A percentile compares a stretch with the other conserved stretches of the same genome.
Conservation (phyloP, 2,113 vertebrate genomes). For the Oncorhynchus gorbuscha region DNA sequence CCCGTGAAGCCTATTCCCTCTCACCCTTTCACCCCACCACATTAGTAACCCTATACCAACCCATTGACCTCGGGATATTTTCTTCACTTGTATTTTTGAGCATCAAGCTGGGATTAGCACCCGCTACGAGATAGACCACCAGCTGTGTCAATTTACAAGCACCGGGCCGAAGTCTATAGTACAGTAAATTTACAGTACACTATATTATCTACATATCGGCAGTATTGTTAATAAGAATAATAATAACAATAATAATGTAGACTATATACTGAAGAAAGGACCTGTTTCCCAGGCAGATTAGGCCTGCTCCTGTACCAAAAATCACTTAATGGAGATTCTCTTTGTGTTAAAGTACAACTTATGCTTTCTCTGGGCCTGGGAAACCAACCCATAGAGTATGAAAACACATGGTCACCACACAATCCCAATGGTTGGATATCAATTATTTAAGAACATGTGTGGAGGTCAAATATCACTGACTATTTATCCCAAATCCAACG, state of each 20-base stretch:
- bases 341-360: too few species aligned
- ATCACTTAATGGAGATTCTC: too few species aligned
- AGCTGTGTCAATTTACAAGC: constrained; percentile 32
- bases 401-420: not conserved
- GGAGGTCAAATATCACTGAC: constrained; percentile 5
- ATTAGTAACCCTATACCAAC: constrained; percentile 35
- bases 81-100: constrained; percentile 58
- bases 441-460: constrained; percentile 10
- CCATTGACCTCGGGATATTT: constrained; percentile 40
- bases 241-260: too few species aligned
- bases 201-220: not conserved
- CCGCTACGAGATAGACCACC: constrained; percentile 32
- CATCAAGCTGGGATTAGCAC: constrained; percentile 41
- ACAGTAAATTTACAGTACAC: not conserved
- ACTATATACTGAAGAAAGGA: too few species aligned
- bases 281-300: too few species aligned
- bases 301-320: too few species aligned
- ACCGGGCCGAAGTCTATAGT: too few species aligned
- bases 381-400: not conserved
- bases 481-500: not conserved
- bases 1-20: constrained; percentile 24
- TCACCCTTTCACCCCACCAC: constrained; percentile 43
- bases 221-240: not conserved
- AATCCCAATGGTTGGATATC: not conserved
- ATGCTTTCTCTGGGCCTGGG: too few species aligned